Conservation (phyloP, 2,797 vertebrate species). For the Takifugu rubripes region DNA sequence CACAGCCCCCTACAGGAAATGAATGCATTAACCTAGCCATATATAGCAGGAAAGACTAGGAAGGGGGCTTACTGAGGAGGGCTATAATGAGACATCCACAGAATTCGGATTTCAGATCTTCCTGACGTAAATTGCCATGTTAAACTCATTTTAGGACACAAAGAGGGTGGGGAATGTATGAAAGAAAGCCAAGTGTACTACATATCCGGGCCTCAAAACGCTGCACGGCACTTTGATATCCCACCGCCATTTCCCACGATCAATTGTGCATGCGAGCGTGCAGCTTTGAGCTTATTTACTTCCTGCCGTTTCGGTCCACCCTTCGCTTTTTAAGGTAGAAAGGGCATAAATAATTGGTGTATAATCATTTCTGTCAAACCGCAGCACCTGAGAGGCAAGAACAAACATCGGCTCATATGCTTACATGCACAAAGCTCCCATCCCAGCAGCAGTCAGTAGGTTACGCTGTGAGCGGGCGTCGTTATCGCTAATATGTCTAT, state of each 20-base stretch:
- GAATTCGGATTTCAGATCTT: constrained; percentile 58
- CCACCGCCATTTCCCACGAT: background rate
- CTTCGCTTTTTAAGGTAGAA: too few species aligned
- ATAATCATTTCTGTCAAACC: constrained; percentile 4
- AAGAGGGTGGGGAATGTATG: constrained; percentile 42
- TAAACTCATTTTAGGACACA: constrained; percentile 60
- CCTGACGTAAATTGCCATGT: constrained; percentile 53
- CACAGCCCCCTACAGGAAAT: constrained; percentile 73
- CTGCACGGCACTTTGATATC: constrained; percentile 4
- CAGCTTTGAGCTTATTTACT: too few species aligned
- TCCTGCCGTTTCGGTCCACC: too few species aligned
- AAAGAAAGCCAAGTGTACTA: constrained; percentile 24
- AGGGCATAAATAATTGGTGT: too few species aligned
- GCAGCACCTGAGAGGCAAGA: constrained; percentile 14
- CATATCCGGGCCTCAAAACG: constrained; percentile 16
- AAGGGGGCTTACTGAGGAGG: constrained; percentile 57
- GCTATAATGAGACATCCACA: constrained; percentile 56
- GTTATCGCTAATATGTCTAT: constrained; percentile 50
- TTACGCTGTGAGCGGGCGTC: constrained; percentile 37
- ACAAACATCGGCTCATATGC: constrained; percentile 1
- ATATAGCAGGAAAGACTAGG: constrained; percentile 42
- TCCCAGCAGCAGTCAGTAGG: constrained; percentile 19
- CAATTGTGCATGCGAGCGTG: background rate
- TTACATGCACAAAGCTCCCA: background rate
- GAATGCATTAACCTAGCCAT: constrained; percentile 57